Evolutionary conservation across 2,113 vertebrate species (phyloP).

Genomic region (Carassius auratus): DNA sequence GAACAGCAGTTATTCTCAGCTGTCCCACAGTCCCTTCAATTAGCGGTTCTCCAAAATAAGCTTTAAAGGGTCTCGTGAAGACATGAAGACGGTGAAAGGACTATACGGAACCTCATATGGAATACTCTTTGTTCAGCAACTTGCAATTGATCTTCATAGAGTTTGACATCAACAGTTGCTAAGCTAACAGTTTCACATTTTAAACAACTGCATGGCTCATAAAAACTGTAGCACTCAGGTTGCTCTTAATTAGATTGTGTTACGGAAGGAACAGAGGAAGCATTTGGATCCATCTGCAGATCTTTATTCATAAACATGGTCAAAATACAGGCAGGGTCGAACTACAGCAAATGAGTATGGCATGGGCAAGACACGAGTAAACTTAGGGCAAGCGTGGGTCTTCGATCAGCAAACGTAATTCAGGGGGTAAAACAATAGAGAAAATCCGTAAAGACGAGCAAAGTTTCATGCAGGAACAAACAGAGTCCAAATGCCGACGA

Average conservation of each 20-base stretch:
- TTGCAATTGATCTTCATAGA: not conserved
- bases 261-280: no score
- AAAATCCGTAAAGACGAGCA: no score
- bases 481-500: no score
- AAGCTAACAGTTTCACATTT: not conserved
- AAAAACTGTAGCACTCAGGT: not conserved
- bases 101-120: not conserved
- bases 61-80: not conserved
- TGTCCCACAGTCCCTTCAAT: not conserved
- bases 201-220: not conserved
- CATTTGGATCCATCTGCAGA: no score
- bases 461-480: no score
- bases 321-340: no score
- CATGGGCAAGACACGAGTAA: no score
- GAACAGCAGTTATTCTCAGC: constrained; percentile 13
- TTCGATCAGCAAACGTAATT: no score
- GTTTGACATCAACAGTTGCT: not conserved
- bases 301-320: no score
- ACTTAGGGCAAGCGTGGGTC: no score
- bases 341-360: no score
- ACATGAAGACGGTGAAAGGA: not conserved
- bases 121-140: not conserved
- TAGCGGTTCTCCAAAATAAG: not conserved
- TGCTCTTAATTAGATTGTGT: not conserved
- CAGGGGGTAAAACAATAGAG: no score